Conservation (phyloP, 2,888 invertebrate species). For the Eristalinus aeneus region DNA sequence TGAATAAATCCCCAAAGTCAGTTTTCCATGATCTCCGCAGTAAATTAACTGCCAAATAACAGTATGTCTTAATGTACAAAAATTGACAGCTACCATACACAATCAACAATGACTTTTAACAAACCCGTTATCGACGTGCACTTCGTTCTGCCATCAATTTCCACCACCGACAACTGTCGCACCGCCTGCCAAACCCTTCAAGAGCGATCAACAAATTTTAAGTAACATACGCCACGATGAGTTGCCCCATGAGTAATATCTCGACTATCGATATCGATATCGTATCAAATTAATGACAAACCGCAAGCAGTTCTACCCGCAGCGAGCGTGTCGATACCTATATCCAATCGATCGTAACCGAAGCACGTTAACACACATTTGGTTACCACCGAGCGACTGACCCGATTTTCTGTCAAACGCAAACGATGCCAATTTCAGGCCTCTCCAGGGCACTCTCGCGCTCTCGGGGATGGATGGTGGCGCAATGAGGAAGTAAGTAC, state of each 20-base stretch:
- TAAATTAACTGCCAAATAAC: too few species aligned
- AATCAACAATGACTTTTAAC: not conserved
- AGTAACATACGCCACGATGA: not conserved
- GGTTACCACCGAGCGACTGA: slow-evolving; percentile 51
- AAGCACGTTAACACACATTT: slow-evolving; percentile 43
- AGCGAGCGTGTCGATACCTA: slow-evolving; percentile 22
- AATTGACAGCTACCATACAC: not conserved
- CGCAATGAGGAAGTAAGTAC: slow-evolving; percentile 23
- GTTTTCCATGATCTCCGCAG: too few species aligned
- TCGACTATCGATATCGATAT: not conserved
- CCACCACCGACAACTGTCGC: not conserved
- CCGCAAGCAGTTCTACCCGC: slow-evolving; percentile 30
- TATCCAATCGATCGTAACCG: slow-evolving; percentile 8
- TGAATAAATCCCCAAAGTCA: too few species aligned
- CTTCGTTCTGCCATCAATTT: not conserved
- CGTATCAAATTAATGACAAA: not conserved
- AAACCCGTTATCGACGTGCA: not conserved
- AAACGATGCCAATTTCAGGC: slow-evolving; percentile 12
- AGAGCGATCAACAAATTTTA: not conserved
- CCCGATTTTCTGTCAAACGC: slow-evolving; percentile 28
- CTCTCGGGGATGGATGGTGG: slow-evolving; percentile 32
- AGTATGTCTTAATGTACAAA: too few species aligned
- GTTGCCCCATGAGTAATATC: not conserved
- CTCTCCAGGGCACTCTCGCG: not conserved
- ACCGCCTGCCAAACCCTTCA: not conserved